Percentiles rank a stretch among this genome's conserved stretches.
Evolutionary conservation across 2,797 vertebrate genomes (phyloP).

Genomic region (Myripristis murdjan): DNA sequence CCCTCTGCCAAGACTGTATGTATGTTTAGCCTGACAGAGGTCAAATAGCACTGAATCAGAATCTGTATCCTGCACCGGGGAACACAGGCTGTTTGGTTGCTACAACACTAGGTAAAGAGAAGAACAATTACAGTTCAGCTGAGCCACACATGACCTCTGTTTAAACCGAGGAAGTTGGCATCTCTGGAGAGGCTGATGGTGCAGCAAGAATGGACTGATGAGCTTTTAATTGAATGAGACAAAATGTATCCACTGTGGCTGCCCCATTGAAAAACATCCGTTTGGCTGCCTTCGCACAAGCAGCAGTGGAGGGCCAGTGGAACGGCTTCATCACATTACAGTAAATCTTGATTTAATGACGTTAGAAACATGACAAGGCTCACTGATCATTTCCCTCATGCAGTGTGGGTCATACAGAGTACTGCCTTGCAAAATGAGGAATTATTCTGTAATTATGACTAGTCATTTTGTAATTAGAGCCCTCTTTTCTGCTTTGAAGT

Average conservation of each 20-base stretch:
- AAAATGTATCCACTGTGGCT: conserved; percentile 45
- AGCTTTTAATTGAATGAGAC: conserved; percentile 75
- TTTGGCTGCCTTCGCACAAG: conserved; percentile 37
- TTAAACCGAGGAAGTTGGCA: conserved; percentile 64
- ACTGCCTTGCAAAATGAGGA: conserved; percentile 34
- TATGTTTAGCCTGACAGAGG: background rate
- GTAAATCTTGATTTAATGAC: conserved; percentile 45
- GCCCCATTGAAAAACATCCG: conserved; percentile 54
- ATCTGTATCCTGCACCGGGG: background rate
- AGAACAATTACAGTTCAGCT: conserved; percentile 29
- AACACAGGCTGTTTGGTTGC: conserved; percentile 47
- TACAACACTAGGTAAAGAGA: conserved; percentile 38
- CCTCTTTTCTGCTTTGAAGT: conserved; percentile 5
- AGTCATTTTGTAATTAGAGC: conserved; percentile 15
- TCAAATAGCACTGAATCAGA: background rate
- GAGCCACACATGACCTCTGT: conserved; percentile 48
- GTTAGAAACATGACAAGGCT: conserved; percentile 46
- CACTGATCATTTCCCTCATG: conserved; percentile 24
- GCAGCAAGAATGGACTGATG: conserved; percentile 66
- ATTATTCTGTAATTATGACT: conserved; percentile 7
- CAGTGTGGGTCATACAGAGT: conserved; percentile 4
- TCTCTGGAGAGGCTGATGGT: conserved; percentile 59
- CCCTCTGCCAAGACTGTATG: background rate
- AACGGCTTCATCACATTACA: conserved; percentile 41
- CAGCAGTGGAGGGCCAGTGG: conserved; percentile 10